Percentiles rank a stretch among this genome's conserved stretches.
Evolutionary conservation across 2,797 vertebrate species (phyloP).

Genomic region (Sylvilagus floridanus): DNA sequence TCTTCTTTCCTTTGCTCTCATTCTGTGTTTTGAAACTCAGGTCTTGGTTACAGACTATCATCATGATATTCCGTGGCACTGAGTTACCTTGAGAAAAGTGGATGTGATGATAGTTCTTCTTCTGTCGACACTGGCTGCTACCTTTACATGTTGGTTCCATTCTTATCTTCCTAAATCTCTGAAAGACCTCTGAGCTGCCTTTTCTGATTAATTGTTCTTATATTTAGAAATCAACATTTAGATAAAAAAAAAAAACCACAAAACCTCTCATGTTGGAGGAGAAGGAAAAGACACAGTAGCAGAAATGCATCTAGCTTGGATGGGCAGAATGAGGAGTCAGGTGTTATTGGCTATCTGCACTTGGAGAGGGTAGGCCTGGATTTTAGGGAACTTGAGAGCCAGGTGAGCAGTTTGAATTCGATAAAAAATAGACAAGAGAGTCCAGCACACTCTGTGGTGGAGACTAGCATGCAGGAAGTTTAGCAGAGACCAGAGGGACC

Average conservation of each 20-base stretch:
- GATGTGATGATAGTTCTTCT: too few species aligned
- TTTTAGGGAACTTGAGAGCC: neutral
- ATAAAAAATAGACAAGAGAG: neutral
- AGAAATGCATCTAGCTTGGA: neutral
- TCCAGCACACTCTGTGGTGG: fast-evolving
- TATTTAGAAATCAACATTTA: neutral
- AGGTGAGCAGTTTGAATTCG: neutral
- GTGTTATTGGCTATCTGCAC: fast-evolving
- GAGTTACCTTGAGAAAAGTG: fast-evolving
- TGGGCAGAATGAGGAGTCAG: neutral
- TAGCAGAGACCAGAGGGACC: neutral
- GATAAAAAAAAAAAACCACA: neutral
- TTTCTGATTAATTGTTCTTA: neutral
- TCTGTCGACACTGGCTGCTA: neutral
- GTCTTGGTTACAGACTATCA: neutral
- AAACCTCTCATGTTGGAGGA: neutral
- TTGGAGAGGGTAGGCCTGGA: neutral
- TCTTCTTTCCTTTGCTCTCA: neutral
- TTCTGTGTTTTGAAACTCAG: neutral
- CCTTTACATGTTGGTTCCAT: neutral
- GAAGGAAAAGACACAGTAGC: neutral
- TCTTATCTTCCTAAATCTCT: neutral
- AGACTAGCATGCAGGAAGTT: neutral
- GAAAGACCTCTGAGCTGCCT: neutral
- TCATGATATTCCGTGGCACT: fast-evolving